Conservation (phyloP, 2,888 invertebrate species). For the Perithous albicinctus region DNA sequence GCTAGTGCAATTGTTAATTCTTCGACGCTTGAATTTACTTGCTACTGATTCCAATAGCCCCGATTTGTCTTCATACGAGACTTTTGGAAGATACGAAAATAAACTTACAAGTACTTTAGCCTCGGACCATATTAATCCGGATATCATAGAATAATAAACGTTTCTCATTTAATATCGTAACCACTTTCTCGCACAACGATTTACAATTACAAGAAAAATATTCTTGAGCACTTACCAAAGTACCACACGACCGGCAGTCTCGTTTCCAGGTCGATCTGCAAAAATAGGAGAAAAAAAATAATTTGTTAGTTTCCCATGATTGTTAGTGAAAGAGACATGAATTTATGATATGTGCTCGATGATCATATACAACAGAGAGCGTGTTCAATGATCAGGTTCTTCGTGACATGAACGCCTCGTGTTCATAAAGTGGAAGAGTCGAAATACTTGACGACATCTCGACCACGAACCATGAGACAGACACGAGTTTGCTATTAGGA, state of each 20-base stretch:
- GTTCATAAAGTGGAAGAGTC: conserved; percentile 8
- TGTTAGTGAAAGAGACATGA: not conserved
- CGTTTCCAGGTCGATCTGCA: conserved; percentile 63
- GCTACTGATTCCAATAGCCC: too few relatives aligned
- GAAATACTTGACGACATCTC: conserved; percentile 3
- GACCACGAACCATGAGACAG: not conserved
- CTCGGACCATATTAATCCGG: not conserved
- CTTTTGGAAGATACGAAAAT: conserved; percentile 11
- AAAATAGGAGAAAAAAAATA: conserved; percentile 43
- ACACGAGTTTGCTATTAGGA: conserved; percentile 9
- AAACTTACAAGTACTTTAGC: not conserved
- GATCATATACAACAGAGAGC: conserved; percentile 1
- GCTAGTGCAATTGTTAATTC: too few relatives aligned
- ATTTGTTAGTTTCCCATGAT: conserved; percentile 44
- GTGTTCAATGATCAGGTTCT: not conserved
- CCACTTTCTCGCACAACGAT: not conserved
- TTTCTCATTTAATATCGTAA: conserved; percentile 6
- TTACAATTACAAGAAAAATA: conserved; percentile 7
- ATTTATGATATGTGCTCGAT: not conserved
- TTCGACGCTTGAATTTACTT: too few relatives aligned
- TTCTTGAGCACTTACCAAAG: conserved; percentile 55
- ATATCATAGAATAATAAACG: conserved; percentile 18
- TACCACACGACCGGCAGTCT: not conserved
- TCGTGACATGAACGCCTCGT: conserved; percentile 5
- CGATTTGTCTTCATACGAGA: not conserved